Conservation (phyloP, 2,888 invertebrate species). For the Dioctria linearis region DNA sequence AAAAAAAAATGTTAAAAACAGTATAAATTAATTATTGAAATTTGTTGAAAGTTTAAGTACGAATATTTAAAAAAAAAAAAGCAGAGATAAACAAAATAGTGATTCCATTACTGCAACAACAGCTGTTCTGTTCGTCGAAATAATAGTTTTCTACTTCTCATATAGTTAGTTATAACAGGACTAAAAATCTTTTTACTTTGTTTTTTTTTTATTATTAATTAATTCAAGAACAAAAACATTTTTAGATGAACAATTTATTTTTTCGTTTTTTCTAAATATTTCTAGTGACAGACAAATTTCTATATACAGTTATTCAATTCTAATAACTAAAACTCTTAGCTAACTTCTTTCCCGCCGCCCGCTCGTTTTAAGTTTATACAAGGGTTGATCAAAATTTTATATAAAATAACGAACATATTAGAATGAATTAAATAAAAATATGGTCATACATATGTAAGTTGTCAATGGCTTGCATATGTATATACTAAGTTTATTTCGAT, state of each 20-base stretch:
- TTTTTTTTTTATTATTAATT: not conserved
- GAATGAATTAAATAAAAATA: too few species aligned
- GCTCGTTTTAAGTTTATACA: not conserved
- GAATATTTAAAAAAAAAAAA: constrained; percentile 13
- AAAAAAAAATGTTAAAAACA: constrained; percentile 25
- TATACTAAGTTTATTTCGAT: too few species aligned
- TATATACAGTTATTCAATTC: constrained; percentile 28
- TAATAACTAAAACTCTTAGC: constrained; percentile 35
- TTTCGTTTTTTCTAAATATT: constrained; percentile 27
- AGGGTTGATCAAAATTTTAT: too few species aligned
- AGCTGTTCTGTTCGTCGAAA: constrained; percentile 31
- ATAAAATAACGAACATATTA: too few species aligned
- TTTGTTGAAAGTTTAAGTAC: constrained; percentile 52
- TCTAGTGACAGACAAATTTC: constrained; percentile 20
- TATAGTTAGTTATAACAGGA: constrained; percentile 20
- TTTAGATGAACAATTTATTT: constrained; percentile 15
- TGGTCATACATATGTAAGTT: too few species aligned
- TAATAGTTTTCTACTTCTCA: constrained; percentile 47
- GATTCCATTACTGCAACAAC: constrained; percentile 41
- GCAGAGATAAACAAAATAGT: constrained; percentile 37
- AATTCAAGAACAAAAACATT: not conserved
- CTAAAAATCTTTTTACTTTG: not conserved
- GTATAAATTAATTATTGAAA: constrained; percentile 47
- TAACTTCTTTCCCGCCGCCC: constrained; percentile 1
- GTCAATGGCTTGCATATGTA: too few species aligned